Conservation (phyloP, 2,113 vertebrate species). For the Macquaria ambigua region DNA sequence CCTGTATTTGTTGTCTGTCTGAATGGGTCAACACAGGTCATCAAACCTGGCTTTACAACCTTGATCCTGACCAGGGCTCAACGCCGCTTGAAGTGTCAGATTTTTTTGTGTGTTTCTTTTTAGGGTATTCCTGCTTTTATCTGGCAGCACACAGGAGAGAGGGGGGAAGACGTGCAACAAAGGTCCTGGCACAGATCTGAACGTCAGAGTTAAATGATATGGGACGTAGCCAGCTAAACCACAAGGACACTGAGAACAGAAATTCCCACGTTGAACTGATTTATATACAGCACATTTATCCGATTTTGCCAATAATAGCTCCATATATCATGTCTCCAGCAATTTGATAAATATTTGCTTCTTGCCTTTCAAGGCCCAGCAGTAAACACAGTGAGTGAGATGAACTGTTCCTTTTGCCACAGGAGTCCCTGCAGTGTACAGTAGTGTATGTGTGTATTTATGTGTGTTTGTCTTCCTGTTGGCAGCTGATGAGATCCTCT, state of each 20-base stretch:
- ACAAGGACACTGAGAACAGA: background rate
- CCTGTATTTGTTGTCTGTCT: background rate
- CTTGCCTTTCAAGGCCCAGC: background rate
- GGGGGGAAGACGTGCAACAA: background rate
- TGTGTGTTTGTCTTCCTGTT: constrained; percentile 68
- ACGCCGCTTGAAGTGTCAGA: background rate
- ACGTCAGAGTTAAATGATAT: background rate
- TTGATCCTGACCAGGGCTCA: background rate
- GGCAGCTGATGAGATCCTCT: constrained; percentile 62
- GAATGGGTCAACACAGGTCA: background rate
- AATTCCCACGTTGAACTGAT: background rate
- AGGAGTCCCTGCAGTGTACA: constrained; percentile 32
- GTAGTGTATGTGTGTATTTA: constrained; percentile 11
- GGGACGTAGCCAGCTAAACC: background rate
- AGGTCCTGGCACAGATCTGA: background rate
- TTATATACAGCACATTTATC: background rate
- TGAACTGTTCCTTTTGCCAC: constrained; percentile 14
- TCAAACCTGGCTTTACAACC: background rate
- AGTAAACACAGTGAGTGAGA: constrained; percentile 4
- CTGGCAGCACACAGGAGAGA: background rate
- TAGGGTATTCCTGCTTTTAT: constrained; percentile 7
- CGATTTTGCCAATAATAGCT: constrained; percentile 13
- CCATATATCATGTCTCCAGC: background rate
- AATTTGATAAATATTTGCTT: constrained; percentile 27
- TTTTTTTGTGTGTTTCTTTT: background rate